Evolutionary conservation across 2,113 vertebrate species (phyloP).

Genomic region (Ploceus nigricollis): DNA sequence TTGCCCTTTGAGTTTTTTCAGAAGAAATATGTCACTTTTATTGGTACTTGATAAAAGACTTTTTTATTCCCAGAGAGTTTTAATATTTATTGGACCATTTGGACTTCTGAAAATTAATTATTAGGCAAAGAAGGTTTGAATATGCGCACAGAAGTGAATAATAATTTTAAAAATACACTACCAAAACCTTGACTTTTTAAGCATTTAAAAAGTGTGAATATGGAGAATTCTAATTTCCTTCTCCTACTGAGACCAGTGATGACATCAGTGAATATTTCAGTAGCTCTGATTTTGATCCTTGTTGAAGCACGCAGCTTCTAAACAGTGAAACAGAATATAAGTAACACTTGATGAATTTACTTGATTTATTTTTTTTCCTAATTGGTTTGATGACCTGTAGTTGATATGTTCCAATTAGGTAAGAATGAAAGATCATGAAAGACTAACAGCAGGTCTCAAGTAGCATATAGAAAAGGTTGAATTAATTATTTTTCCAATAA

Average conservation of each 20-base stretch:
- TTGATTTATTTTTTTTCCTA: neutral
- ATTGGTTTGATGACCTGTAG: neutral
- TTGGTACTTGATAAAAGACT: neutral
- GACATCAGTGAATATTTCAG: neutral
- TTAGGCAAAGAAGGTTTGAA: neutral
- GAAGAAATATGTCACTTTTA: neutral
- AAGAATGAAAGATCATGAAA: neutral
- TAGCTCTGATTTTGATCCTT: neutral
- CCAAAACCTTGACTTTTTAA: neutral
- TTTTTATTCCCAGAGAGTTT: neutral
- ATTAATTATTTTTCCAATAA: neutral
- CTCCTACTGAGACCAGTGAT: neutral
- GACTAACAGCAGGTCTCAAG: neutral
- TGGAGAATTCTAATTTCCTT: neutral
- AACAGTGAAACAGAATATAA: neutral
- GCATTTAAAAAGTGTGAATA: neutral
- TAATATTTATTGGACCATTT: neutral
- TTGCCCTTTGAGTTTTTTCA: neutral
- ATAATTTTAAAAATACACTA: neutral
- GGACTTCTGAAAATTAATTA: neutral
- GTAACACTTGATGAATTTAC: neutral
- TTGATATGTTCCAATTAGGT: neutral
- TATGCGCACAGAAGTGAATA: neutral
- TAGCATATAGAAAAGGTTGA: neutral
- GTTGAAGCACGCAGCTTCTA: neutral